Percentiles rank a stretch among this genome's conserved stretches.
These are phyloP conservation scores for Montipora sp. DNA, from an alignment of 64 coral and sea anemone species.

Conservation along the genomic window DNA sequence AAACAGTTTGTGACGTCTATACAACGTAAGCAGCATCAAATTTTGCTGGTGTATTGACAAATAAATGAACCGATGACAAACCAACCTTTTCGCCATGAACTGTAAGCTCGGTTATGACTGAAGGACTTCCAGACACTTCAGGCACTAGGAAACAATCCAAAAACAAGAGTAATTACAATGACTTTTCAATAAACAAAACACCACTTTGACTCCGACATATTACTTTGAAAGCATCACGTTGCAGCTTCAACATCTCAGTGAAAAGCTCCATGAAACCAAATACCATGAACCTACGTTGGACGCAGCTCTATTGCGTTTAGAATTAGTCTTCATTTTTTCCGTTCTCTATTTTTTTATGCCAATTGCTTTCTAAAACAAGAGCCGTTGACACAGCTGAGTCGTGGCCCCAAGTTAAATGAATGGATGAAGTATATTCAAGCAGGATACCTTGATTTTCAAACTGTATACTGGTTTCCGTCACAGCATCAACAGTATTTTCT, in stretches of 20 bases:
- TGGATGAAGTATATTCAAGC: too few species aligned
- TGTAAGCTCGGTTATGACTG: not conserved
- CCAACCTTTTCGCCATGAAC: conserved; percentile 54
- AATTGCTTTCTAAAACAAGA: too few species aligned
- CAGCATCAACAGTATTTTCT: conserved; percentile 36
- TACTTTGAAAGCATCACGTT: not conserved
- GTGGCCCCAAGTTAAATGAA: too few species aligned
- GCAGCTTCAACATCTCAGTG: too few species aligned
- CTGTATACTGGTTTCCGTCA: conserved; percentile 31
- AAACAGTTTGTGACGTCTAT: too few species aligned
- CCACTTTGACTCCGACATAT: not conserved
- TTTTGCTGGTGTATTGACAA: too few species aligned
- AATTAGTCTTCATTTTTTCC: too few species aligned
- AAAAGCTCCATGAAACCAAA: too few species aligned
- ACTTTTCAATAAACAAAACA: not conserved
- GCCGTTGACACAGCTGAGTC: too few species aligned
- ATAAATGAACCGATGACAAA: not conserved
- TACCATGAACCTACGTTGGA: too few species aligned
- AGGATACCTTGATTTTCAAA: conserved; percentile 18
- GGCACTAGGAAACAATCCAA: not conserved
- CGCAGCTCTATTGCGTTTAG: too few species aligned
- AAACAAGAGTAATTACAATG: not conserved
- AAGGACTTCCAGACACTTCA: not conserved
- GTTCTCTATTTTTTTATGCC: too few species aligned
- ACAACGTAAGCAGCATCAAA: not conserved